Base-by-base conservation (phyloP, 2,797 vertebrate genomes). In the Hippoglossus hippoglossus region DNA sequence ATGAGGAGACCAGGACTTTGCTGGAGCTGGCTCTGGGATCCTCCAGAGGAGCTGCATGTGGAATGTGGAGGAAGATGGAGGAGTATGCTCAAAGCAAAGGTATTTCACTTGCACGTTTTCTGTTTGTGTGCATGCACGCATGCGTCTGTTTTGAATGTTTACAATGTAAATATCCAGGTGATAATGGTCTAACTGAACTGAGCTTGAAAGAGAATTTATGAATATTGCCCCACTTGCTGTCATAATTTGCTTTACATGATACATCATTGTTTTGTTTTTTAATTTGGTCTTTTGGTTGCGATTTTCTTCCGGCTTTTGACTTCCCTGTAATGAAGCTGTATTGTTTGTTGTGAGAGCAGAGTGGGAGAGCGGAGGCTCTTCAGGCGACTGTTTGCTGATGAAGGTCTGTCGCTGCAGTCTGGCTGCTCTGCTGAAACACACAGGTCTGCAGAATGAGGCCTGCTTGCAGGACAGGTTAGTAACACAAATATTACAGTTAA, bases 361-460 rank as follows among this genome's bases (percentile, higher is more conserved):
- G 74, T 96, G 94, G 95, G 95, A 95, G 28, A 90, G 66, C 8
- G 88, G 87, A 63, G 87, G 88, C 44, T 85, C 91, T 15, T 81
- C 78, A 13, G 91, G 89, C 2, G 94, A 95, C 68, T 77, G 81
- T 80, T 83, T 95, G 84, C 87, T 95, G 80, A 92, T 95, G 77
- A 91, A 92, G 1, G 94, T 90, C 0, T 95, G 94, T 55, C 94
- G 94, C 80, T 95, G 95, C 82, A 91, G 93, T 75, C 89, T 96
- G 59, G 95, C 95, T 58, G 95, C 91, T 73, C 89, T 96, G 53
- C 90, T 96, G 36, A 96, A 95, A 82, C 95, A 96, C 83, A 92
- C 94, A 0, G 95, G 94, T 18, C 88, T 95, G 56, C 93, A 95
- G 82, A 92, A 89, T 53, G 91, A 94, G 70, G 94, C 92, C 19